phyloP scores from a whole-genome alignment of 2,797 vertebrate genomes.

The Pseudochaenichthys georgianus region DNA sequence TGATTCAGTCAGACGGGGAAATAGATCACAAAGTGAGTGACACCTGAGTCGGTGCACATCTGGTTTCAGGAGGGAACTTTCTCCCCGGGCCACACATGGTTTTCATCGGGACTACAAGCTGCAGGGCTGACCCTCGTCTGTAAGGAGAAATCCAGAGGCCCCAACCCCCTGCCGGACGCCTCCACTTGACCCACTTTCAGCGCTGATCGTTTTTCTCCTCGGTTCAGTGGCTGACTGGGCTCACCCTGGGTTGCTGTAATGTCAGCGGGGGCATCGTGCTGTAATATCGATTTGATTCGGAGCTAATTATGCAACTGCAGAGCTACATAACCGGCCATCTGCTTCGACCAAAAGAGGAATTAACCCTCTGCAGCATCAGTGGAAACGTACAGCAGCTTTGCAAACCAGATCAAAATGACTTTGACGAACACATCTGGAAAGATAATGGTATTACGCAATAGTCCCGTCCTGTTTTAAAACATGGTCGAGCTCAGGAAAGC shows the following conservation, averaged over 20 bases:
- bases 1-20: constrained; percentile 25
- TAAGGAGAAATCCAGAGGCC: constrained; percentile 42
- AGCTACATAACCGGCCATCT: constrained; percentile 9
- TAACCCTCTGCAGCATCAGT: constrained; percentile 8
- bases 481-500: not conserved
- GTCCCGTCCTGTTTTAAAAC: not conserved
- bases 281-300: constrained; percentile 27
- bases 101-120: constrained; percentile 60
- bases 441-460: not conserved
- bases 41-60: constrained; percentile 73
- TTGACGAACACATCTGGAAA: constrained; percentile 3
- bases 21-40: constrained; percentile 50
- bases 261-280: constrained; percentile 43
- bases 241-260: constrained; percentile 36
- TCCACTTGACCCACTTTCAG: constrained; percentile 71
- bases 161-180: constrained; percentile 35
- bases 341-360: not conserved
- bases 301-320: constrained; percentile 44
- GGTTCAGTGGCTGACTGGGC: constrained; percentile 47
- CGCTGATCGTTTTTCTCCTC: constrained; percentile 16
- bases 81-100: constrained; percentile 62
- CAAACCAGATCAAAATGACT: not conserved
- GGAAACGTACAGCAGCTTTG: not conserved
- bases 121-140: constrained; percentile 56
- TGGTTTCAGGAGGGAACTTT: constrained; percentile 58